Percentiles rank a stretch among this genome's conserved stretches.
phyloP scores from a whole-genome alignment of 2,113 vertebrate species.

The Callocephalon fimbriatum region DNA sequence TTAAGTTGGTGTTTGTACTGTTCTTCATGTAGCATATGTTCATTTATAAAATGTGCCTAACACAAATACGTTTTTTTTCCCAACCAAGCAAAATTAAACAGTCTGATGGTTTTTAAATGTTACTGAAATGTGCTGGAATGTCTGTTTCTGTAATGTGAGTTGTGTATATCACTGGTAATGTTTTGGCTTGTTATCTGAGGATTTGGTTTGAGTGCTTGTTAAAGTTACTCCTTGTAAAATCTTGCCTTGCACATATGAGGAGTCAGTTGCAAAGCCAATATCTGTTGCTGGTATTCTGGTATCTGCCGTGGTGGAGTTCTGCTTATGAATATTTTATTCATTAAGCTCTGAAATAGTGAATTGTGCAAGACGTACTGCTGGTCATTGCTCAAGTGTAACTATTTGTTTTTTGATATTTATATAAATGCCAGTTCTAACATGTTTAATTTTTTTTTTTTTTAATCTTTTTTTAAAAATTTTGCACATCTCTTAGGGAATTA shows the following conservation, averaged over 20 bases:
- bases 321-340: slow-evolving; percentile 48
- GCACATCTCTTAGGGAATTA: slow-evolving; percentile 77
- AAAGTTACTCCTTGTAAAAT: slow-evolving; percentile 65
- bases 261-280: slow-evolving; percentile 46
- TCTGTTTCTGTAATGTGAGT: slow-evolving; percentile 59
- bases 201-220: slow-evolving; percentile 62
- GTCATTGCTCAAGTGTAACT: slow-evolving; percentile 63
- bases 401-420: slow-evolving; percentile 76
- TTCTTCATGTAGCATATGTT: slow-evolving; percentile 56
- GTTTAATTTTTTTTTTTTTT: slow-evolving; percentile 69
- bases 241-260: slow-evolving; percentile 6
- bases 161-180: slow-evolving; percentile 38
- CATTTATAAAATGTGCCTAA: slow-evolving; percentile 75
- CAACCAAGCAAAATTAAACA: slow-evolving; percentile 3
- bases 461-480: slow-evolving; percentile 70
- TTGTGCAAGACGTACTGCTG: slow-evolving; percentile 46
- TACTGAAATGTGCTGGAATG: slow-evolving; percentile 49
- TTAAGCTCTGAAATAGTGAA: slow-evolving; percentile 45
- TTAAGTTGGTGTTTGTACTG: slow-evolving; percentile 50
- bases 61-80: neutral
- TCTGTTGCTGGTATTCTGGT: slow-evolving; percentile 45
- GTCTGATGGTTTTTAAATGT: slow-evolving; percentile 25
- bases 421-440: slow-evolving; percentile 76
- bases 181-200: slow-evolving; percentile 59
- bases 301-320: slow-evolving; percentile 53